phyloP scores from a whole-genome alignment of 2,113 vertebrate genomes.

The Saccopteryx bilineata region DNA sequence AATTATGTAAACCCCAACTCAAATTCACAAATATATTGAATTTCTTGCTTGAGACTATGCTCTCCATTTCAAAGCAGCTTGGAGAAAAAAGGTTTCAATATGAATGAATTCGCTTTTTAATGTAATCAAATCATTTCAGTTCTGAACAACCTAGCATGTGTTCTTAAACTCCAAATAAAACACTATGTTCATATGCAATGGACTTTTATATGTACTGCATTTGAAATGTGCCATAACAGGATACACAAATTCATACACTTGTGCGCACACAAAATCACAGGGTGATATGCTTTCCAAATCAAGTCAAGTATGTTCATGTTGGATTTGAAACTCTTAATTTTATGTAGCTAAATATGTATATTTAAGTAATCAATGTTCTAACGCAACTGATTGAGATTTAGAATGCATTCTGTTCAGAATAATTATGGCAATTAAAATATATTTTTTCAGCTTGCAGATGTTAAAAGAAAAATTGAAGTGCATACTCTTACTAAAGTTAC shows the following conservation, averaged over 20 bases:
- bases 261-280: not conserved
- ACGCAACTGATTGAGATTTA: constrained; percentile 62
- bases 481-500: not conserved
- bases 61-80: constrained; percentile 29
- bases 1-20: constrained; percentile 63
- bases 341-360: constrained; percentile 42
- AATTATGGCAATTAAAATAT: constrained; percentile 61
- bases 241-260: not conserved
- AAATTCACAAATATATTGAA: constrained; percentile 60
- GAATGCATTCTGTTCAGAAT: constrained; percentile 63
- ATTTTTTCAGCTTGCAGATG: constrained; percentile 47
- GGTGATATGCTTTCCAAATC: not conserved
- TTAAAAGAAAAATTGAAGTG: constrained; percentile 34
- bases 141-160: not conserved
- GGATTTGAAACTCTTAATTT: constrained; percentile 73
- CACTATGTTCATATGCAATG: not conserved
- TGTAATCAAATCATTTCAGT: constrained; percentile 48
- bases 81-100: not conserved
- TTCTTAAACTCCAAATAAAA: constrained; percentile 25
- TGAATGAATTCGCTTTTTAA: constrained; percentile 46
- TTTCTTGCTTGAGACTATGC: constrained; percentile 25
- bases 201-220: not conserved
- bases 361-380: constrained; percentile 71
- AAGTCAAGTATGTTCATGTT: constrained; percentile 48
- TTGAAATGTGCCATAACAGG: not conserved